Percentiles rank a stretch among this genome's conserved stretches.
phyloP scores from a whole-genome alignment of 2,888 invertebrate species.

The Ichneumoninae sp. region DNA sequence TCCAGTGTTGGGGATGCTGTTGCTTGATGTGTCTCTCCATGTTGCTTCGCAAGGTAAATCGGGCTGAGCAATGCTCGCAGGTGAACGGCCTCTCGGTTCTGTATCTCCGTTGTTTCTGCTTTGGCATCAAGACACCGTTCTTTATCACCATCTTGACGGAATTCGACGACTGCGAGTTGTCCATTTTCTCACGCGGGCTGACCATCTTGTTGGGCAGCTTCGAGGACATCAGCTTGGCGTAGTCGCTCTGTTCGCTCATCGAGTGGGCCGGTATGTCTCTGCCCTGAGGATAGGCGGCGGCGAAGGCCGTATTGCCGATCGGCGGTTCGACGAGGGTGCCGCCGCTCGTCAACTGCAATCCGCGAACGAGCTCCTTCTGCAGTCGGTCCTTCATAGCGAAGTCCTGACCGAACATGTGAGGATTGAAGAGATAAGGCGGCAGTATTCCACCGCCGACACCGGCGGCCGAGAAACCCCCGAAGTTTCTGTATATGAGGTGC shows the following conservation, averaged over 20 bases:
- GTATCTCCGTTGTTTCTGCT: constrained; percentile 95
- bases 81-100: constrained; percentile 96
- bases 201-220: constrained; percentile 61
- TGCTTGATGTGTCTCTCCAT: constrained; percentile 98
- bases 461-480: constrained; percentile 81
- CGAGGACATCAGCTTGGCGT: constrained; percentile 70
- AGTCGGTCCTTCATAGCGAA: constrained; percentile 87
- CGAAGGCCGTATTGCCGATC: constrained; percentile 71
- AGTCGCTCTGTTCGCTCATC: constrained; percentile 70
- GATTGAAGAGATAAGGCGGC: constrained; percentile 88
- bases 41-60: constrained; percentile 96
- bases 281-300: constrained; percentile 67
- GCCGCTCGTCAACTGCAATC: constrained; percentile 90
- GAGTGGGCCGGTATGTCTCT: constrained; percentile 67
- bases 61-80: constrained; percentile 95
- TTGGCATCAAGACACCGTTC: constrained; percentile 95
- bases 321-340: constrained; percentile 86
- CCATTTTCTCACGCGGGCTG: constrained; percentile 73
- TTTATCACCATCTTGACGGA: constrained; percentile 95
- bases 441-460: constrained; percentile 86
- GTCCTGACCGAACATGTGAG: constrained; percentile 89
- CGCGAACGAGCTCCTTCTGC: constrained; percentile 88
- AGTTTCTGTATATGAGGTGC: constrained; percentile 80
- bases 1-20: constrained; percentile 96
- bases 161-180: constrained; percentile 83